These are phyloP conservation scores for Flexamia atlantica DNA, from an alignment of 2,888 invertebrate species.

Conservation along the genomic window DNA sequence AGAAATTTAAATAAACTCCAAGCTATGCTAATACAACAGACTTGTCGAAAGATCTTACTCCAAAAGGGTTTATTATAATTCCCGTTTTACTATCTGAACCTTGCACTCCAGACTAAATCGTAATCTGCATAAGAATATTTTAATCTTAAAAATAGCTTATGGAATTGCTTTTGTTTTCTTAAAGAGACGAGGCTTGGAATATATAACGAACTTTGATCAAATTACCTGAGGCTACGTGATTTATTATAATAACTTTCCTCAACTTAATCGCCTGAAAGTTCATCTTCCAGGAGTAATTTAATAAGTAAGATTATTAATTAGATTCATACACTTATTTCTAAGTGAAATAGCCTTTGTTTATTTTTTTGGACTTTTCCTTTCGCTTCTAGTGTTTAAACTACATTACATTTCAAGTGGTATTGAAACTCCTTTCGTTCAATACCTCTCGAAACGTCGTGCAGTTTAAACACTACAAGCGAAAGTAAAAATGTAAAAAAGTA, in stretches of 20 bases:
- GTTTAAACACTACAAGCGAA: too few relatives aligned
- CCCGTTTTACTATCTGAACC: background rate
- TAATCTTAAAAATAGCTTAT: background rate
- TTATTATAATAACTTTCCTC: slow-evolving; percentile 10
- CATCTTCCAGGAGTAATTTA: background rate
- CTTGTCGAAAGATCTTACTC: too few relatives aligned
- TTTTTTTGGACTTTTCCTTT: too few relatives aligned
- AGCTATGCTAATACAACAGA: too few relatives aligned
- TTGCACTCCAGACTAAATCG: background rate
- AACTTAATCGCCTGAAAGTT: background rate
- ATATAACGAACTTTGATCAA: slow-evolving; percentile 9
- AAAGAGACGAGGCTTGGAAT: slow-evolving; percentile 15
- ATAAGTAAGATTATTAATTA: background rate
- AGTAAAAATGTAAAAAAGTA: too few relatives aligned
- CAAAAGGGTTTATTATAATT: background rate
- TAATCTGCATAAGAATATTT: background rate
- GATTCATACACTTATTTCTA: too few relatives aligned
- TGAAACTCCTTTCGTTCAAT: too few relatives aligned
- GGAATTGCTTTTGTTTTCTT: slow-evolving; percentile 17
- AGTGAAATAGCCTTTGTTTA: too few relatives aligned
- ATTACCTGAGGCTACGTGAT: slow-evolving; percentile 20
- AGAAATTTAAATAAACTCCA: too few relatives aligned
- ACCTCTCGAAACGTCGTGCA: too few relatives aligned
- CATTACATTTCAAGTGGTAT: too few relatives aligned
- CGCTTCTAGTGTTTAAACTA: too few relatives aligned